phyloP scores from a whole-genome alignment of 2,113 vertebrate species.

The Saccopteryx bilineata region DNA sequence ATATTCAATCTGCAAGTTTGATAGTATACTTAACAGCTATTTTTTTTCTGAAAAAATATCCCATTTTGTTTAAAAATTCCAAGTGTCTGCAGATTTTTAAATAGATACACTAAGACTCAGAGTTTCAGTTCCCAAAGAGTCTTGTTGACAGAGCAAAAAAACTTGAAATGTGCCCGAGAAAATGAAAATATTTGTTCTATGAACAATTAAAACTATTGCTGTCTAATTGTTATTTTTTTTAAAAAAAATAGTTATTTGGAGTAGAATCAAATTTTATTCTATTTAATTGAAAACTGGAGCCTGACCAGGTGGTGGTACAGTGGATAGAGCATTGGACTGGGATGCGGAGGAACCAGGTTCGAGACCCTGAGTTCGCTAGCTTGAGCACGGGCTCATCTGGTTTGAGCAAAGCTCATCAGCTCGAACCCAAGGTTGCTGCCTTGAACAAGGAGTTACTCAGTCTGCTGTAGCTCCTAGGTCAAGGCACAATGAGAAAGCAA shows the following conservation, averaged over 20 bases:
- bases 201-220: not conserved
- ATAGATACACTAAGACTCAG: not conserved
- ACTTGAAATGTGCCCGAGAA: not conserved
- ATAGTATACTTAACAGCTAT: not conserved
- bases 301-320: too few species aligned
- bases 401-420: too few species aligned
- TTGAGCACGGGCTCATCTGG: too few species aligned
- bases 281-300: not conserved
- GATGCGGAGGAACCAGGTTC: too few species aligned
- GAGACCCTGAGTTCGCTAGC: too few species aligned
- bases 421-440: too few species aligned
- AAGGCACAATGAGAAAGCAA: too few species aligned
- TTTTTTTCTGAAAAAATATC: not conserved
- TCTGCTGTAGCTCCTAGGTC: too few species aligned
- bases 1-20: not conserved
- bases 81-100: constrained; percentile 13
- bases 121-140: not conserved
- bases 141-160: not conserved
- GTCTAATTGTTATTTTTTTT: not conserved
- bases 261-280: not conserved
- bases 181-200: not conserved
- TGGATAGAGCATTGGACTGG: too few species aligned
- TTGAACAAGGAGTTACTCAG: too few species aligned
- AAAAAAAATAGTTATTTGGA: not conserved
- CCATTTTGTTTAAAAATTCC: not conserved